Percentiles rank a stretch among this genome's conserved stretches.
Evolutionary conservation across 2,113 vertebrate species (phyloP).

Genomic region (Serilophus lunatus): DNA sequence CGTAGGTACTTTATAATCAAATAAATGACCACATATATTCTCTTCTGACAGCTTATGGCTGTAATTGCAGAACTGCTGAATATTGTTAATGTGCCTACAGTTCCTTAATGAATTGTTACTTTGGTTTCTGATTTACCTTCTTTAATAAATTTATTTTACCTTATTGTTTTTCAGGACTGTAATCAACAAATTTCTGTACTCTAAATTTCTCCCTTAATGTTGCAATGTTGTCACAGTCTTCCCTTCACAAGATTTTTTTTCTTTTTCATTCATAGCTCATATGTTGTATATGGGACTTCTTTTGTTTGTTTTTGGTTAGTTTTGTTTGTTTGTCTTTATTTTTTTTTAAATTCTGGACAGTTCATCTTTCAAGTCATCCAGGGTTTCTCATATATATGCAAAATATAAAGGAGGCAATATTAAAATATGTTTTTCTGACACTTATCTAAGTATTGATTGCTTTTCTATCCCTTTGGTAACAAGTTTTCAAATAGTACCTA

Average conservation of each 20-base stretch:
- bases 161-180: not conserved
- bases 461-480: not conserved
- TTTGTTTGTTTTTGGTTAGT: not conserved
- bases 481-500: not conserved
- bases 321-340: not conserved
- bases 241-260: not conserved
- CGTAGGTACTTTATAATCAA: slow-evolving; percentile 68
- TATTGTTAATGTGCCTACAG: slow-evolving; percentile 11
- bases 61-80: slow-evolving; percentile 55
- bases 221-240: not conserved
- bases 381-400: not conserved
- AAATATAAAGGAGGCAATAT: not conserved
- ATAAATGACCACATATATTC: slow-evolving; percentile 60
- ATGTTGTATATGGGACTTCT: not conserved
- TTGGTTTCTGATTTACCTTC: slow-evolving; percentile 31
- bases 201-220: not conserved
- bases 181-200: not conserved
- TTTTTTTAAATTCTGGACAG: not conserved
- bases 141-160: slow-evolving; percentile 20
- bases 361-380: not conserved
- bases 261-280: not conserved
- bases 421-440: not conserved
- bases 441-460: not conserved
- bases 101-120: slow-evolving; percentile 53
- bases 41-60: slow-evolving; percentile 51